Percentiles rank a stretch among this genome's conserved stretches.
Evolutionary conservation across 2,888 invertebrate genomes (phyloP).

Genomic region (Trichogramma dendrolimi): DNA sequence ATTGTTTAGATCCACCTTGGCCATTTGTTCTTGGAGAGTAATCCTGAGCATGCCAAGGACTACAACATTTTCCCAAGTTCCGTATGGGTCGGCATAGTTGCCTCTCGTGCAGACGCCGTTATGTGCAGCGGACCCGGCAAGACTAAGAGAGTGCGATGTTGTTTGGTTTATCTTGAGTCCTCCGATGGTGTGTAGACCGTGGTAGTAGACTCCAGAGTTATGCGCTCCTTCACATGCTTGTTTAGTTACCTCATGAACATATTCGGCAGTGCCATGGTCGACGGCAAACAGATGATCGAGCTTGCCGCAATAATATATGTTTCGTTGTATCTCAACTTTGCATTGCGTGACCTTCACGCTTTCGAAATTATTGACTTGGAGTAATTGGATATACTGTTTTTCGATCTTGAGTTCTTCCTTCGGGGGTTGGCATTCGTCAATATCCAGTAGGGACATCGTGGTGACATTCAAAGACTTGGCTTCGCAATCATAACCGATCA

Average conservation of each 20-base stretch:
- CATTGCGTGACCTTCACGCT: constrained; percentile 10
- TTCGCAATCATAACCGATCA: constrained; percentile 16
- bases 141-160: no score
- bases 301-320: neutral
- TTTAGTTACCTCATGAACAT: neutral
- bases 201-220: no score
- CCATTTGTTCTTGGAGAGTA: no score
- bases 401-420: neutral
- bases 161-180: no score
- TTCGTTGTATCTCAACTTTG: constrained; percentile 6
- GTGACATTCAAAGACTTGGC: constrained; percentile 6
- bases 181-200: no score
- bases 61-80: no score
- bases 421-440: constrained; percentile 1
- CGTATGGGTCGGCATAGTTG: no score
- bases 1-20: no score
- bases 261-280: neutral
- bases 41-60: no score
- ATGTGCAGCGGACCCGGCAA: no score
- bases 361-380: constrained; percentile 8
- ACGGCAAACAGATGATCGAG: neutral
- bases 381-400: constrained; percentile 1
- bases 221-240: constrained; percentile 1
- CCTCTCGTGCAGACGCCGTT: no score
- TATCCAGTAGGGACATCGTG: constrained; percentile 6